phyloP scores from a whole-genome alignment of 2,888 invertebrate species.

The Barypeithes pellucidus region DNA sequence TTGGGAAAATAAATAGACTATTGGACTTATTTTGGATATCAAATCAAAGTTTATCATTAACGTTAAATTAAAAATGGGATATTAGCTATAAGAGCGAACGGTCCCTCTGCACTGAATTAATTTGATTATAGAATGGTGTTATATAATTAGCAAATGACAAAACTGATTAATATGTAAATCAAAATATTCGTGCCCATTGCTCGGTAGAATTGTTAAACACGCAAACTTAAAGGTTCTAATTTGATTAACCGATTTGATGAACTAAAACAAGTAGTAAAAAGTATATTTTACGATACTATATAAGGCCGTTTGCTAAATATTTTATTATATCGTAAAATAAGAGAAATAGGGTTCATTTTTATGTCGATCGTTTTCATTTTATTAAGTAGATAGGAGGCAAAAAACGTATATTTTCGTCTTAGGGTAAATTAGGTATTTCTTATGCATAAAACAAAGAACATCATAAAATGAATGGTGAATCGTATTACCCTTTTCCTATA shows the following conservation, averaged over 20 bases:
- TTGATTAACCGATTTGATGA: slow-evolving; percentile 44
- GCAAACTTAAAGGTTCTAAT: slow-evolving; percentile 42
- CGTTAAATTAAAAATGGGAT: too few relatives aligned
- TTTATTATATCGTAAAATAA: slow-evolving; percentile 38
- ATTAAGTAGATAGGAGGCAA: slow-evolving; percentile 4
- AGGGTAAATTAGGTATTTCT: not conserved
- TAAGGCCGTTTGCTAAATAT: slow-evolving; percentile 32
- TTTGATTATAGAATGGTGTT: slow-evolving; percentile 60
- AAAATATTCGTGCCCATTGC: slow-evolving; percentile 58
- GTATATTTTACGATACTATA: slow-evolving; percentile 29
- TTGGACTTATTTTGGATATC: too few relatives aligned
- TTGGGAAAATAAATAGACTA: too few relatives aligned
- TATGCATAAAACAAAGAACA: slow-evolving; percentile 2
- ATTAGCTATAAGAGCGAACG: too few relatives aligned
- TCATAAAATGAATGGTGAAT: not conserved
- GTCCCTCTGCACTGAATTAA: slow-evolving; percentile 36
- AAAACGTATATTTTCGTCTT: slow-evolving; percentile 6
- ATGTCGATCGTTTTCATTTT: slow-evolving; percentile 14
- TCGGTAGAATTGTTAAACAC: slow-evolving; percentile 41
- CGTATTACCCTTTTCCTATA: too few relatives aligned
- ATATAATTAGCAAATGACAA: slow-evolving; percentile 61
- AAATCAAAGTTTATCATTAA: too few relatives aligned
- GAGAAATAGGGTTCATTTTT: slow-evolving; percentile 31
- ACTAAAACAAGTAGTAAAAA: slow-evolving; percentile 47
- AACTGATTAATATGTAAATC: slow-evolving; percentile 62